Evolutionary conservation across 1,140 invertebrate genomes (phyloP).

Genomic region (Parasteatoda tepidariorum): DNA sequence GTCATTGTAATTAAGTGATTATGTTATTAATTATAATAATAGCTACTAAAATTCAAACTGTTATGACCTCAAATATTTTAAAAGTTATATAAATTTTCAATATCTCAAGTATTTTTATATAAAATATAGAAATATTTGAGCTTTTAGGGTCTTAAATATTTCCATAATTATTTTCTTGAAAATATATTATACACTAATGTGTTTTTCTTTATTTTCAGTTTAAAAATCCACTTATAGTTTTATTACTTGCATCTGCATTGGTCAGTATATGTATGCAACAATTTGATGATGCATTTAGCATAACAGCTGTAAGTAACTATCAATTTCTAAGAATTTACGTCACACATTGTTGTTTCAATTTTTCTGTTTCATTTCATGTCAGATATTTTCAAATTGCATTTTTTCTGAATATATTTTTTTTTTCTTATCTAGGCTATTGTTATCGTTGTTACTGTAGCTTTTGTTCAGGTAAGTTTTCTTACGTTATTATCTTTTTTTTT

Average conservation of each 20-base stretch:
- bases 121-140: too few relatives aligned
- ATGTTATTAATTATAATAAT: too few relatives aligned
- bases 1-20: too few relatives aligned
- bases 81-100: too few relatives aligned
- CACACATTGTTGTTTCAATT: background rate
- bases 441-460: slow-evolving; percentile 99
- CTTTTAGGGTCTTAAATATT: too few relatives aligned
- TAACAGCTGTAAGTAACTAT: slow-evolving; percentile 87
- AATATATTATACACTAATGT: too few relatives aligned
- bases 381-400: background rate
- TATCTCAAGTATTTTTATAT: too few relatives aligned
- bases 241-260: slow-evolving; percentile 93
- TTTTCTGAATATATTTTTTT: background rate
- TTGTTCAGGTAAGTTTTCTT: slow-evolving; percentile 79
- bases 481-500: background rate
- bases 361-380: background rate
- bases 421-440: slow-evolving; percentile 78
- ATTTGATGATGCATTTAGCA: slow-evolving; percentile 98
- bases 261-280: slow-evolving; percentile 97
- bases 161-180: too few relatives aligned
- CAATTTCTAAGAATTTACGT: background rate
- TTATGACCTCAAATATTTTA: too few relatives aligned
- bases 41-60: too few relatives aligned
- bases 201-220: slow-evolving; percentile 84
- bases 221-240: slow-evolving; percentile 95